Evolutionary conservation across 2,113 vertebrate species (phyloP), one percentile per base, ranked within the genome.

Genomic region (Limanda limanda): DNA sequence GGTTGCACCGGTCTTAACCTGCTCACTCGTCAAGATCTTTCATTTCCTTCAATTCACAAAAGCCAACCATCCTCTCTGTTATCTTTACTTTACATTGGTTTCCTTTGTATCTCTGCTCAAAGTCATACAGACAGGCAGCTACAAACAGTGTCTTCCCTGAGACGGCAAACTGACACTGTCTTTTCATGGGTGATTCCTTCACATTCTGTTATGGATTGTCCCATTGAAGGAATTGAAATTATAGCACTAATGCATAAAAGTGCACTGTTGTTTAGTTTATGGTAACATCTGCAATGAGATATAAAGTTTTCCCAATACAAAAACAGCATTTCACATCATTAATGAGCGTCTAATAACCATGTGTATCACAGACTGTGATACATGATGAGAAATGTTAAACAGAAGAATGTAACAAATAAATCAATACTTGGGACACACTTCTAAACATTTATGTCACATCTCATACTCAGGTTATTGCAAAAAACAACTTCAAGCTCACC

Each of bases 31-130:
- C 40, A 21, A 52, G 21, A 72, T 68, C 10, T 69, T 63, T 59
- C 23, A 65, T 54, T 48, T 65, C 3, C 42, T 42, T 60, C 17
- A 23, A n/a, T 56, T 68, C 15, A 17, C 45, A 72, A 73, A 65
- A 69, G 11, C 23, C 70, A 31, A 17, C 25, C 61, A 5, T 71
- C 18, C 62, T 67, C 52, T 64, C 35, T 45, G 61, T 10, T 35
- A 58, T 31, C 52, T 59, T n/a, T 64, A 42, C 59, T 84, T 80
- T 73, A 67, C 68, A 52, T 68, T 70, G 66, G 73, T 71, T 79
- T 65, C 42, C 54, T 8, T 40, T 40, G 37, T 40, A 9, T 40
- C 37, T 40, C 10, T 40, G 37, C 37, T 40, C 9, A 35, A 1
- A 40, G 37, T 10, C 37, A 40, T 17, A 15, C 14, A 17, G 17